phyloP scores from a whole-genome alignment of 2,113 vertebrate genomes.

The Uria lomvia region DNA sequence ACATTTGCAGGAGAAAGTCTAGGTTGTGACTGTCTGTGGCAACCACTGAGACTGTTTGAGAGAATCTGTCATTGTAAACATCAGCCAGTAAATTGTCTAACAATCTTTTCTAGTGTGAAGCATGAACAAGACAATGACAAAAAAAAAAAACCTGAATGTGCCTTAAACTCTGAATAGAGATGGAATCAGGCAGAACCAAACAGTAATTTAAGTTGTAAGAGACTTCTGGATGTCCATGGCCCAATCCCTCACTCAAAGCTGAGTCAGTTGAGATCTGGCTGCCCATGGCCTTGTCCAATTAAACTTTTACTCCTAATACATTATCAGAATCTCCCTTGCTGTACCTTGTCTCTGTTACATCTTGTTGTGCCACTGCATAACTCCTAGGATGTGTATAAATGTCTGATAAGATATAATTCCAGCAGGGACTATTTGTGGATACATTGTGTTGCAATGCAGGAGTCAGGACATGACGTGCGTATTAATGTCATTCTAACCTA shows the following conservation, averaged over 20 bases:
- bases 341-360: background rate
- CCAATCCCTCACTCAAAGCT: background rate
- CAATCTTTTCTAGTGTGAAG: background rate
- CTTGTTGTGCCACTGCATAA: rapidly evolving
- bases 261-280: background rate
- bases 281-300: background rate
- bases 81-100: background rate
- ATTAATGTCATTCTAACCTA: no score
- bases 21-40: background rate
- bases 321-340: background rate
- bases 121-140: background rate
- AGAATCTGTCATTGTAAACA: background rate
- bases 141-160: background rate
- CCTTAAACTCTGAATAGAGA: background rate
- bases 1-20: background rate
- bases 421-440: background rate
- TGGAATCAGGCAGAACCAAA: background rate
- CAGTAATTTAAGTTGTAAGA: background rate
- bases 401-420: background rate
- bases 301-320: background rate
- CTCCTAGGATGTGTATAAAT: background rate
- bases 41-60: background rate
- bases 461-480: background rate
- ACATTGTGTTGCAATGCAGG: background rate
- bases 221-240: background rate